A percentile compares a stretch with the other conserved stretches of the same genome.
Evolutionary conservation across 2,113 vertebrate genomes (phyloP).

Genomic region (Condylura cristata): DNA sequence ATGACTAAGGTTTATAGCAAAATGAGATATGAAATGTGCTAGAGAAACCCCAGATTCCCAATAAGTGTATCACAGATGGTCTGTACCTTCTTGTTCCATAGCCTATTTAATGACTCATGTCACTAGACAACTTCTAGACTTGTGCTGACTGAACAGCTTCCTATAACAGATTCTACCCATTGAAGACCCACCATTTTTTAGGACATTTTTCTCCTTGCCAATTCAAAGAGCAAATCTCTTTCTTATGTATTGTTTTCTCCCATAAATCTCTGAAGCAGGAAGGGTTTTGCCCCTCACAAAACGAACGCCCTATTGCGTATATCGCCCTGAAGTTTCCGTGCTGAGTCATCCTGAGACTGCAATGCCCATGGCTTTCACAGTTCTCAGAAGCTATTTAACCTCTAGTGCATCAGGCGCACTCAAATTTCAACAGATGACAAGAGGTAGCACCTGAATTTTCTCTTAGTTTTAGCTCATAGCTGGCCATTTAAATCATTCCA

Average conservation of each 20-base stretch:
- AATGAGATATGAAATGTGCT: conserved; percentile 1
- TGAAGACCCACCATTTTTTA: background rate
- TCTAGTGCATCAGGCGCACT: background rate
- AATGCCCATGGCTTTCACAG: background rate
- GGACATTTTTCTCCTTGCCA: background rate
- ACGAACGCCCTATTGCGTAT: background rate
- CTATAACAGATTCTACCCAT: background rate
- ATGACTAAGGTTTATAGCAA: background rate
- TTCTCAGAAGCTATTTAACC: conserved; percentile 39
- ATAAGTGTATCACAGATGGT: background rate
- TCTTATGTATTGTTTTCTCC: background rate
- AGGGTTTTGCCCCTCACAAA: background rate
- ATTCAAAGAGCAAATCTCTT: conserved; percentile 23
- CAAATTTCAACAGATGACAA: background rate
- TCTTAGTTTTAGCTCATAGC: background rate
- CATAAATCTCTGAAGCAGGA: background rate
- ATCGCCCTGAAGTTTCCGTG: conserved; percentile 36
- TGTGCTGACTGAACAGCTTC: background rate
- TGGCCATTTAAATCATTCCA: conserved; percentile 1
- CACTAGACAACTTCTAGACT: background rate
- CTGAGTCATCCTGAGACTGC: conserved; percentile 40
- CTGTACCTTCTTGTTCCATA: background rate
- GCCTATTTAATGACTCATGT: background rate
- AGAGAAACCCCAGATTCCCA: background rate
- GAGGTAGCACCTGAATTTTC: background rate